A percentile compares a stretch with the other conserved stretches of the same genome.
Conservation (phyloP, 2,113 vertebrate species). For the Coreoperca whiteheadi region DNA sequence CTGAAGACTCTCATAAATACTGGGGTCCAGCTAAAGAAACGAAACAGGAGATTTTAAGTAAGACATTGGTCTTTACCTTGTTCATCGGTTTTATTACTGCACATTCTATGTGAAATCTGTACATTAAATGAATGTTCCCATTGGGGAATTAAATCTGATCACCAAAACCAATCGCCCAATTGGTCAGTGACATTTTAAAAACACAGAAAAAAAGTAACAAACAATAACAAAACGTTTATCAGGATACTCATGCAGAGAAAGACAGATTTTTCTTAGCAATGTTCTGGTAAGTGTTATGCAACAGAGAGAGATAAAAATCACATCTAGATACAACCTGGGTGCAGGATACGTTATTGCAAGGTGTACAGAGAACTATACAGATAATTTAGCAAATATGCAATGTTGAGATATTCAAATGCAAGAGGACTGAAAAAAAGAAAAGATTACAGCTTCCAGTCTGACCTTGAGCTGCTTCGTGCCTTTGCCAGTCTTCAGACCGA, state of each 20-base stretch:
- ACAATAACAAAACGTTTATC: not conserved
- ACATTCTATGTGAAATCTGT: not conserved
- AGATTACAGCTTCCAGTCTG: slow-evolving; percentile 16
- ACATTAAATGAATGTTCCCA: not conserved
- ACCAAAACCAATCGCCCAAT: not conserved
- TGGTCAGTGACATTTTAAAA: slow-evolving; percentile 9
- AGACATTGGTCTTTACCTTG: not conserved
- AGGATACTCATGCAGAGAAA: not conserved
- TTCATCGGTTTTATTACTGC: not conserved
- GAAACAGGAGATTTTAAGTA: slow-evolving; percentile 5
- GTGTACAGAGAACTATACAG: not conserved
- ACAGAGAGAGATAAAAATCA: not conserved
- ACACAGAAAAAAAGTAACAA: not conserved
- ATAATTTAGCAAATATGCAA: not conserved
- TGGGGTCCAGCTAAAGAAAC: slow-evolving; percentile 92
- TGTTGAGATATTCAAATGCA: too few species aligned
- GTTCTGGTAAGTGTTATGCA: not conserved
- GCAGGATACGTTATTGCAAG: not conserved
- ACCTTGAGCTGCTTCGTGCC: slow-evolving; percentile 99
- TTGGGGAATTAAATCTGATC: not conserved
- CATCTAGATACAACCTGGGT: not conserved
- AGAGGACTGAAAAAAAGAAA: too few species aligned
- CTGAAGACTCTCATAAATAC: slow-evolving; percentile 98
- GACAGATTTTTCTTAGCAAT: not conserved
- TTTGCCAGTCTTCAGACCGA: slow-evolving; percentile 97